Base-by-base conservation (phyloP, 2,888 invertebrate species). In the Synergus umbraculus region DNA sequence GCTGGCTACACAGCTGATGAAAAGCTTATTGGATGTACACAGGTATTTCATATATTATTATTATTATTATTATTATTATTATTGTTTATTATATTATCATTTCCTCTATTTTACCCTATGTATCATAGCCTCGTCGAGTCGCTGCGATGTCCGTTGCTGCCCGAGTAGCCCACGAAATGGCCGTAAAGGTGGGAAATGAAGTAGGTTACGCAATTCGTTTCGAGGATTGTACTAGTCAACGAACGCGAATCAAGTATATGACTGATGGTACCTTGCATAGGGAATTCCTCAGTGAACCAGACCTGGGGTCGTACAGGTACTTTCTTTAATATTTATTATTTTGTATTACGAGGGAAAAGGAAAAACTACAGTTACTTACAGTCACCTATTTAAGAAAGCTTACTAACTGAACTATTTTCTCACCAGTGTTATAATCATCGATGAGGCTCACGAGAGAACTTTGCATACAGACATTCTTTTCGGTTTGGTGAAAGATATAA, bases 111-210 rank as follows among this genome's bases (percentile, higher is more conserved):
- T 29, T 3, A 3, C 29, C 29, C 29, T 29, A 29, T 29, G 29
- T 29, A 29, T 29, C 2, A 29, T 29, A 29, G 54, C 99, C 99
- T 0, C 94, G 99, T 84, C 94, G 99, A 92, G 99, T 99, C 2
- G 99, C 99, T 37, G 99, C 99, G 3, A 99, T 99, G 99, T 98
- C 98, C n/a, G 99, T 99, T 37, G 98, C 99, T 29, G 97, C 99
- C 4, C 95, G 99, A 91, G 99, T 99, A 0, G 97, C 99, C 3
- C 97, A 99, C 91, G 99, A 99, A 94, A 98, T 99, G 97, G 95
- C 95, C 85, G 97, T 97, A 0, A 99, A 99, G 93, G 93, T 99
- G 43, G 99, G 99, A 76, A 97, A 97, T 92, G 97, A 97, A 93
- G 97, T 97, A 76, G 96, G 96, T 5, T 96, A 96, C 87, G 96